Evolutionary conservation across 2,797 vertebrate genomes (phyloP).

Genomic region (Cichlasoma orientale): DNA sequence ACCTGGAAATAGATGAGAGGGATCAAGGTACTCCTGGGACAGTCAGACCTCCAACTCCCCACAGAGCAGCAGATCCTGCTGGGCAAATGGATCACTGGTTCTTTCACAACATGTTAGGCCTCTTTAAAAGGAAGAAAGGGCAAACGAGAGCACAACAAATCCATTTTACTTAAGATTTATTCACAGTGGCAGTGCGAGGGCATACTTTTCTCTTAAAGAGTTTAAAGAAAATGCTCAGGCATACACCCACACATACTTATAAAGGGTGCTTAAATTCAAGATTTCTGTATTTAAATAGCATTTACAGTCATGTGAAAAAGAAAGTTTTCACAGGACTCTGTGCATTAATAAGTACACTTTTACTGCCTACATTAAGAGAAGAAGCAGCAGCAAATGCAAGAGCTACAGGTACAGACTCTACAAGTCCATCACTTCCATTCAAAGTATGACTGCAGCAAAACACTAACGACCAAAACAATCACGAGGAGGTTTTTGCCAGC

Average conservation of each 20-base stretch:
- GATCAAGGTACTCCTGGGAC: conserved; percentile 67
- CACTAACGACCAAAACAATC: no score
- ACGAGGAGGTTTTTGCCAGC: no score
- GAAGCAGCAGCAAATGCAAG: not conserved
- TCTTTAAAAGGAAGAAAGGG: conserved; percentile 66
- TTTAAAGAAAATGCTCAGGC: conserved; percentile 26
- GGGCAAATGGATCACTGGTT: conserved; percentile 61
- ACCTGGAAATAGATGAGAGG: conserved; percentile 68
- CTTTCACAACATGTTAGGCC: conserved; percentile 57
- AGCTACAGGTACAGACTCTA: not conserved
- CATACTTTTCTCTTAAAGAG: conserved; percentile 17
- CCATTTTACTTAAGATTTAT: conserved; percentile 58
- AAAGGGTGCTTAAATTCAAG: not conserved
- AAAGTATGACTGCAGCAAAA: no score
- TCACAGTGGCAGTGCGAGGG: conserved; percentile 33
- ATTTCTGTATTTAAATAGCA: conserved; percentile 11
- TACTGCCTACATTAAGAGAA: not conserved
- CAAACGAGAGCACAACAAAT: conserved; percentile 49
- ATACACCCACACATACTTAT: conserved; percentile 8
- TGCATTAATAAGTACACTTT: not conserved
- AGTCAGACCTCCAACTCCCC: conserved; percentile 69
- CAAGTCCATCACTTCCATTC: no score
- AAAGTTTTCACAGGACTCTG: not conserved
- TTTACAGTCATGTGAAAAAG: not conserved
- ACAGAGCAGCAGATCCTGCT: conserved; percentile 64